Base-by-base conservation (phyloP, 2,888 invertebrate genomes). In the Fragum sueziense region DNA sequence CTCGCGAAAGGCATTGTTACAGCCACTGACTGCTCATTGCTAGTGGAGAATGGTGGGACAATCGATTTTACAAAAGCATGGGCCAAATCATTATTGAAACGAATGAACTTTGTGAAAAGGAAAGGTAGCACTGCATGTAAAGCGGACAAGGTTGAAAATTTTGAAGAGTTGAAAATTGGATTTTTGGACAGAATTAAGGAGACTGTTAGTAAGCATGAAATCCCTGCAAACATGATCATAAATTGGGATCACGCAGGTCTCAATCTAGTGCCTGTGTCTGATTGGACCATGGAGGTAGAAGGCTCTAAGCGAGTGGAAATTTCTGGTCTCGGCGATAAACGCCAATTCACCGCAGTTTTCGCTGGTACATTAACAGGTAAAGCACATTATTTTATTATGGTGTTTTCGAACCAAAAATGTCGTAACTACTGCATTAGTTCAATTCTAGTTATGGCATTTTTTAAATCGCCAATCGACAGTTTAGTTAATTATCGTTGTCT, bases 21-120 rank as follows among this genome's bases (percentile, higher is more conserved):
- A n/a, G n/a, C n/a, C n/a, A n/a, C n/a, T n/a, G n/a, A n/a, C 61
- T n/a, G 51, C 34, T 31, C 37, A 17, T 27, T 80, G 17, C 37
- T 80, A 27, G 20, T 22, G n/a, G 70, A 68, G 52, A 67, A 67
- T 27, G 61, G 74, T 22, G 70, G 74, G 3, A 27, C 62, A 1
- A 62, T 74, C 57, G 7, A 70, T 14, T 6, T 74, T 7, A 37
- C 59, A 34, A 67, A 76, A 68, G 47, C n/a, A 22, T 73, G 76
- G 76, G 76, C 76, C 7, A 31, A 70, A 25, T 80, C 80, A 2
- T 6, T 80, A 25, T 14, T 80, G 57, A 31, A 31, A 2, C n/a
- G 80, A 3, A 76, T 80, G 76, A 71, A 74, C 31, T 37, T 70
- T n/a, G 70, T 76, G 17, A 80, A 80, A 70, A 57, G 67, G 29